phyloP scores from a whole-genome alignment of 2,888 invertebrate genomes.

The Drosophila paranaensis region DNA sequence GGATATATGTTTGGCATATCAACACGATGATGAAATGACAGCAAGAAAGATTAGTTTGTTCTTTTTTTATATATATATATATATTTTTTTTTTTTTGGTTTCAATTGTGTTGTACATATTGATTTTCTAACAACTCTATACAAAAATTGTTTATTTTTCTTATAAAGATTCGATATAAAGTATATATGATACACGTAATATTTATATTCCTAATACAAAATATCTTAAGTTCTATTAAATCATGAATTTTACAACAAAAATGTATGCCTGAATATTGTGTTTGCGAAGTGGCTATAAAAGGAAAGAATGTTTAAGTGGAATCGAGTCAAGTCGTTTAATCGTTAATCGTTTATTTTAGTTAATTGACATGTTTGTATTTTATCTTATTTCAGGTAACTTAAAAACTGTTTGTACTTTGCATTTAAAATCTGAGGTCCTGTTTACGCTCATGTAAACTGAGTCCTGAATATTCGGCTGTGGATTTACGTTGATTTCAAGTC shows the following conservation, averaged over 20 bases:
- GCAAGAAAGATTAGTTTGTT: too few relatives aligned
- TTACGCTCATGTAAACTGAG: constrained; percentile 43
- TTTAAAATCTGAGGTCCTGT: constrained; percentile 67
- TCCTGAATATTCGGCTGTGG: constrained; percentile 53
- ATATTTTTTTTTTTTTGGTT: constrained; percentile 63
- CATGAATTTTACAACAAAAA: constrained; percentile 36
- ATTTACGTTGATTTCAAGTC: constrained; percentile 47
- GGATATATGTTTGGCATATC: too few relatives aligned
- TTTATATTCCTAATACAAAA: constrained; percentile 22
- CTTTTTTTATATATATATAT: too few relatives aligned
- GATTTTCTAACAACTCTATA: constrained; percentile 75
- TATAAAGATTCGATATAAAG: constrained; percentile 42
- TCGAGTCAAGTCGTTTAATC: constrained; percentile 10
- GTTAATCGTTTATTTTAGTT: constrained; percentile 33
- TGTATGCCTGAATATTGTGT: constrained; percentile 13
- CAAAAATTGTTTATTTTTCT: constrained; percentile 64
- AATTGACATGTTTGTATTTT: constrained; percentile 6
- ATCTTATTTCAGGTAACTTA: constrained; percentile 50
- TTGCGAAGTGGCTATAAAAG: constrained; percentile 10
- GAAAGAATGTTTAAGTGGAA: constrained; percentile 11
- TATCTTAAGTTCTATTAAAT: constrained; percentile 42
- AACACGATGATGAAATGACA: too few relatives aligned
- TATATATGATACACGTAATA: constrained; percentile 22
- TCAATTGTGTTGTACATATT: constrained; percentile 63
- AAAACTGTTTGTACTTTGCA: constrained; percentile 69